Percentiles rank a stretch among this genome's conserved stretches.
These are phyloP conservation scores for Cheilosia vernalis DNA, from an alignment of 2,888 invertebrate species.

Conservation along the genomic window DNA sequence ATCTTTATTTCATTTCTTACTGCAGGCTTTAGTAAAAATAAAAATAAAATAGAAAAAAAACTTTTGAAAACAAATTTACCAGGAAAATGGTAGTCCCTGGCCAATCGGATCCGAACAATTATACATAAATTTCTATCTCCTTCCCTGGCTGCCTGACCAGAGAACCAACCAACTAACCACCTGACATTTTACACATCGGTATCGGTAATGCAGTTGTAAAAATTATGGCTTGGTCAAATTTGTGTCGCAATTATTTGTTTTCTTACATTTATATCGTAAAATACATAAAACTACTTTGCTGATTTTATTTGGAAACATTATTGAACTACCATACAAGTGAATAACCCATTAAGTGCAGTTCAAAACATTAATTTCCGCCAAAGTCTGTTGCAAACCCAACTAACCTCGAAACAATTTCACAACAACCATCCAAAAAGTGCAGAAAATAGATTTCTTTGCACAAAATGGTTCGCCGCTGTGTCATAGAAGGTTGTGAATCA, in stretches of 20 bases:
- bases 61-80: too few species aligned
- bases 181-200: constrained; percentile 39
- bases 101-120: too few species aligned
- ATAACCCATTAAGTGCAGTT: not conserved
- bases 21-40: too few species aligned
- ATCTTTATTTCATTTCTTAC: too few species aligned
- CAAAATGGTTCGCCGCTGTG: constrained; percentile 82
- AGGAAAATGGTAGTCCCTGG: too few species aligned
- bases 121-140: not conserved
- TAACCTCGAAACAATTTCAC: constrained; percentile 38
- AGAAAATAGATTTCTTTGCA: not conserved
- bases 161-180: not conserved
- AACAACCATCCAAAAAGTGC: constrained; percentile 6
- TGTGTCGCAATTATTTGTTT: constrained; percentile 40
- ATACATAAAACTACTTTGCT: not conserved
- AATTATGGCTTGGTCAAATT: constrained; percentile 29
- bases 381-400: not conserved
- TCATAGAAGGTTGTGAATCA: constrained; percentile 81
- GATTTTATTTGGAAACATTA: not conserved
- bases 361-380: not conserved
- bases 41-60: too few species aligned
- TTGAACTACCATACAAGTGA: not conserved
- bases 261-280: constrained; percentile 6
- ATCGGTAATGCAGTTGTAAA: constrained; percentile 36
- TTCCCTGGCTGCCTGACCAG: not conserved